A percentile compares a stretch with the other conserved stretches of the same genome.
These are phyloP conservation scores for Malacosoma neustria DNA, from an alignment of 2,888 invertebrate species.

Conservation along the genomic window DNA sequence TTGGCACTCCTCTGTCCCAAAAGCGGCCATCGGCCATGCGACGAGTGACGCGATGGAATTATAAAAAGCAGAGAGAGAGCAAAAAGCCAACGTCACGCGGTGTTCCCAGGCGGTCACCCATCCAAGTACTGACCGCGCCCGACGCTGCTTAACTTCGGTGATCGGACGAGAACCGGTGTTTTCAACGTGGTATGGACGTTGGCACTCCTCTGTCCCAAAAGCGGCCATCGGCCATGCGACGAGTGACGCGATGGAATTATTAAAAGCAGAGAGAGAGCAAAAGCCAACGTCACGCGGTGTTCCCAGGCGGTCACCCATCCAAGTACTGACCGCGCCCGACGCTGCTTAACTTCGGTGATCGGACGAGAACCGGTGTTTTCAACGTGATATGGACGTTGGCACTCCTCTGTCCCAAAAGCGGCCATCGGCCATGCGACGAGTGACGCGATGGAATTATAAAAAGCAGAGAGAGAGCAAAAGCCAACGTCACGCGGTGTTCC, in stretches of 20 bases:
- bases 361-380: conserved; percentile 59
- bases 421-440: no score
- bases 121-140: conserved; percentile 61
- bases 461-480: conserved; percentile 17
- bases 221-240: no score
- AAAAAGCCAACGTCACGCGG: conserved; percentile 43
- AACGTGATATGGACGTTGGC: conserved; percentile 48
- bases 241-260: conserved; percentile 26
- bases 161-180: conserved; percentile 64
- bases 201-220: no score
- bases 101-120: conserved; percentile 60
- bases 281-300: conserved; percentile 29
- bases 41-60: no score
- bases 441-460: background rate
- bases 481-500: conserved; percentile 39
- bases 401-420: conserved; percentile 8
- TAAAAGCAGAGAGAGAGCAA: no score
- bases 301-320: conserved; percentile 67
- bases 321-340: conserved; percentile 68
- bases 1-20: no score
- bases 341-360: conserved; percentile 71
- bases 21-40: no score
- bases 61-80: no score
- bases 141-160: conserved; percentile 63
- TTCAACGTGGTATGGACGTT: conserved; percentile 54